Conservation (phyloP, 2,113 vertebrate genomes). For the Catharus fuscescens region DNA sequence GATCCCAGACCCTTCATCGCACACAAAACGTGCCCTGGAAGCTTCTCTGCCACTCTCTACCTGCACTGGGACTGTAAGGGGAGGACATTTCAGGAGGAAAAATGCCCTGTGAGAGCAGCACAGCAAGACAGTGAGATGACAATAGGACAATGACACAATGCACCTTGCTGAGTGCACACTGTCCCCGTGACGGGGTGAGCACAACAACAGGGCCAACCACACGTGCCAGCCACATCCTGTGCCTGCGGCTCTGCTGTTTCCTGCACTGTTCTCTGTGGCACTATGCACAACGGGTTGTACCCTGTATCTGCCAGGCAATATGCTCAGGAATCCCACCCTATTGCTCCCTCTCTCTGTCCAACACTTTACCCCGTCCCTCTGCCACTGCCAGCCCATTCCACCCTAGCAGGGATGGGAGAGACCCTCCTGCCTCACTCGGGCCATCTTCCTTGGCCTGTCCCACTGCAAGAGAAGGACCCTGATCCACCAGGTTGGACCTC, state of each 20-base stretch:
- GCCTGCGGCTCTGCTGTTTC: not conserved
- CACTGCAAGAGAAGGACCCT: fast-evolving
- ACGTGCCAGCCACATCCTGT: not conserved
- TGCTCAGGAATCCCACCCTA: not conserved
- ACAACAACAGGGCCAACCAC: not conserved
- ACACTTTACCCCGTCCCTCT: not conserved
- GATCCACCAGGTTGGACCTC: not conserved
- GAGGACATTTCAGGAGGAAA: not conserved
- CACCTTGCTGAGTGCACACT: fast-evolving
- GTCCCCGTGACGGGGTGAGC: fast-evolving
- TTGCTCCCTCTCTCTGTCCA: not conserved
- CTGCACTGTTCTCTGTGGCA: not conserved
- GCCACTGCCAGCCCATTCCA: not conserved
- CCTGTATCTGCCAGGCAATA: not conserved
- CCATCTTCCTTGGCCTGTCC: not conserved
- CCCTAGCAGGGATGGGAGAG: fast-evolving
- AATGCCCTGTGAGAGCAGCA: not conserved
- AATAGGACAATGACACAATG: not conserved
- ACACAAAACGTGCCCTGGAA: not conserved
- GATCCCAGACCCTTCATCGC: not conserved
- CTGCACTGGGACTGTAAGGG: fast-evolving
- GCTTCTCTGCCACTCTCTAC: not conserved
- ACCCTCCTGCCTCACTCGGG: not conserved
- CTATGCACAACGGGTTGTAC: fast-evolving
- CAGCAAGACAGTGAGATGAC: not conserved